Percentiles rank a stretch among this genome's conserved stretches.
These are phyloP conservation scores for Eristalinus sepulchralis DNA, from an alignment of 2,888 invertebrate genomes.

Conservation along the genomic window DNA sequence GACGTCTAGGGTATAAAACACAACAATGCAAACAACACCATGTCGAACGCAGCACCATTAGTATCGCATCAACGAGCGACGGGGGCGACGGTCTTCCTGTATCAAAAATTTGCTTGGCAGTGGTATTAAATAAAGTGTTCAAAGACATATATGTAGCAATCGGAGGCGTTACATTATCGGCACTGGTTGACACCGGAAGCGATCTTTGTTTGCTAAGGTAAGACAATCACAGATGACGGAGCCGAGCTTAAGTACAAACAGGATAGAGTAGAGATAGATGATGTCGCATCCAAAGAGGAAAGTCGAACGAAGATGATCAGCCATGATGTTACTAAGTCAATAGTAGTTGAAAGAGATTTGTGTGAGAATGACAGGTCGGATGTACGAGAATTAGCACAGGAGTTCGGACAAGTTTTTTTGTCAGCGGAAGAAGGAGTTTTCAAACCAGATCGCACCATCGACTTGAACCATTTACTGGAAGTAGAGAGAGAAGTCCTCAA, in stretches of 20 bases:
- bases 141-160: neutral
- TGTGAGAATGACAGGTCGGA: too few species aligned
- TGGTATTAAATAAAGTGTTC: slow-evolving; percentile 2
- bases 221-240: neutral
- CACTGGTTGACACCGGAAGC: slow-evolving; percentile 33
- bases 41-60: neutral
- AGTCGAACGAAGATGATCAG: slow-evolving; percentile 5
- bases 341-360: neutral
- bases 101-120: neutral
- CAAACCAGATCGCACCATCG: neutral
- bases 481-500: neutral
- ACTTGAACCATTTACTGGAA: neutral
- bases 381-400: neutral
- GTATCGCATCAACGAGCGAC: neutral
- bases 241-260: neutral
- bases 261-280: neutral
- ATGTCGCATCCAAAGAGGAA: too few species aligned
- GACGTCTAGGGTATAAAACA: slow-evolving; percentile 14
- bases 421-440: slow-evolving; percentile 2
- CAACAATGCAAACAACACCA: slow-evolving; percentile 3
- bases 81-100: neutral
- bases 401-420: neutral
- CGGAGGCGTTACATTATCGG: neutral
- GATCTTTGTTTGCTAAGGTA: slow-evolving; percentile 3
- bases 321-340: neutral